A percentile compares a stretch with the other conserved stretches of the same genome.
phyloP scores from a whole-genome alignment of 1,140 invertebrate species.

The Hyles euphorbiae region DNA sequence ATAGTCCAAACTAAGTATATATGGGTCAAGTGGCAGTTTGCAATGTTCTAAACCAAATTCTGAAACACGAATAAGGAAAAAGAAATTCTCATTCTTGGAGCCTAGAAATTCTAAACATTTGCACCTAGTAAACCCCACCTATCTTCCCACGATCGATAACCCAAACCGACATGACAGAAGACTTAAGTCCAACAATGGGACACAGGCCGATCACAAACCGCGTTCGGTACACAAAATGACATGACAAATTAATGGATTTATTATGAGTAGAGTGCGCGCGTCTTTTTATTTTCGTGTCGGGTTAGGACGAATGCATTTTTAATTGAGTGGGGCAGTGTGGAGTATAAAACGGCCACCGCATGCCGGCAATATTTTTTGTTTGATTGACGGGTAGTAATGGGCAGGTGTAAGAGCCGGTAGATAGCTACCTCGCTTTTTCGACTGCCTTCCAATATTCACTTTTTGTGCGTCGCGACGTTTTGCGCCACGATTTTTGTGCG shows the following conservation, averaged over 20 bases:
- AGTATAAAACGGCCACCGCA: constrained; percentile 68
- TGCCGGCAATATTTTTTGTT: constrained; percentile 65
- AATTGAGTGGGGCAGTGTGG: constrained; percentile 72
- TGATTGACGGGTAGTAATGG: constrained; percentile 72
- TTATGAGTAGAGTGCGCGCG: constrained; percentile 63
- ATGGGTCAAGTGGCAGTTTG: too few relatives aligned
- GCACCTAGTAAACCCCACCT: too few relatives aligned
- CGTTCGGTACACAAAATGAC: constrained; percentile 53
- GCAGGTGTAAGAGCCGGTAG: constrained; percentile 60
- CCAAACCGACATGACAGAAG: too few relatives aligned
- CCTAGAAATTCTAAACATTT: too few relatives aligned
- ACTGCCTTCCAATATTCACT: constrained; percentile 38
- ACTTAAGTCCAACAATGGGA: constrained; percentile 28
- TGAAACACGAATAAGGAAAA: too few relatives aligned
- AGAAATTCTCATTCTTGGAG: too few relatives aligned
- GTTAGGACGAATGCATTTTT: constrained; percentile 72
- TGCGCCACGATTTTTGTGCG: constrained; percentile 37
- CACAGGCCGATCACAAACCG: constrained; percentile 40
- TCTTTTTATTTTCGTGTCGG: constrained; percentile 58
- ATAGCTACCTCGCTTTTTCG: constrained; percentile 65
- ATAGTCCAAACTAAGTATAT: too few relatives aligned
- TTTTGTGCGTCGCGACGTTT: constrained; percentile 50
- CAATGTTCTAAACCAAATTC: too few relatives aligned
- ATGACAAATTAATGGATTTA: constrained; percentile 75
- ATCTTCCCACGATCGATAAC: too few relatives aligned